Evolutionary conservation across 2,113 vertebrate genomes (phyloP).

Genomic region (Aptenodytes forsteri): DNA sequence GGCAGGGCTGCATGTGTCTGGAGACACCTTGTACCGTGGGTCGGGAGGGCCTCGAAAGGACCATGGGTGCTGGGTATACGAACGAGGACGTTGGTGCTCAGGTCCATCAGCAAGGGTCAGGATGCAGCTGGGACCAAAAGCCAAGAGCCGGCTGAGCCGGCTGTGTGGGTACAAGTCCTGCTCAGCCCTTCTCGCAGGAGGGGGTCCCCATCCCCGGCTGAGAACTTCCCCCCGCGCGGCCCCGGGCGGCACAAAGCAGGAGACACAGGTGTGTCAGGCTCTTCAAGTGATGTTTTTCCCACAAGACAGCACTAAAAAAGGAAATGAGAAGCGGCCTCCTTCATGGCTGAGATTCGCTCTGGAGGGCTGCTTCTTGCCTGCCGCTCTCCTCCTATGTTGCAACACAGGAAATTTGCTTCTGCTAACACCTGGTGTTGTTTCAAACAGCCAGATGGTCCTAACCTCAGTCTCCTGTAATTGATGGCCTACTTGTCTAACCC

Average conservation of each 20-base stretch:
- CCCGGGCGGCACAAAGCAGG: not conserved
- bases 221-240: fast-evolving
- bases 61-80: not conserved
- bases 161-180: not conserved
- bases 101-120: not conserved
- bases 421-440: slow-evolving; percentile 71
- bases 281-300: not conserved
- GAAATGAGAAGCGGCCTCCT: slow-evolving; percentile 28
- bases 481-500: slow-evolving; percentile 57
- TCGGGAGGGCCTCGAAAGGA: not conserved
- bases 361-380: slow-evolving; percentile 25
- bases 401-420: slow-evolving; percentile 70
- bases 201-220: not conserved
- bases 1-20: not conserved
- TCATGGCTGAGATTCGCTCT: slow-evolving; percentile 18
- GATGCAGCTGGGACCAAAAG: not conserved
- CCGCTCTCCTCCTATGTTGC: slow-evolving; percentile 22
- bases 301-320: slow-evolving; percentile 13
- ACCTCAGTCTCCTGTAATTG: slow-evolving; percentile 66
- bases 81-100: not conserved
- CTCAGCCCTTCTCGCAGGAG: not conserved
- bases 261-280: not conserved
- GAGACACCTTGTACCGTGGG: not conserved
- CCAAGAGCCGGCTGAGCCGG: not conserved
- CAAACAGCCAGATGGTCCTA: slow-evolving; percentile 66